Evolutionary conservation across 1,140 invertebrate species (phyloP).

Genomic region (Oedothorax gibbosus): DNA sequence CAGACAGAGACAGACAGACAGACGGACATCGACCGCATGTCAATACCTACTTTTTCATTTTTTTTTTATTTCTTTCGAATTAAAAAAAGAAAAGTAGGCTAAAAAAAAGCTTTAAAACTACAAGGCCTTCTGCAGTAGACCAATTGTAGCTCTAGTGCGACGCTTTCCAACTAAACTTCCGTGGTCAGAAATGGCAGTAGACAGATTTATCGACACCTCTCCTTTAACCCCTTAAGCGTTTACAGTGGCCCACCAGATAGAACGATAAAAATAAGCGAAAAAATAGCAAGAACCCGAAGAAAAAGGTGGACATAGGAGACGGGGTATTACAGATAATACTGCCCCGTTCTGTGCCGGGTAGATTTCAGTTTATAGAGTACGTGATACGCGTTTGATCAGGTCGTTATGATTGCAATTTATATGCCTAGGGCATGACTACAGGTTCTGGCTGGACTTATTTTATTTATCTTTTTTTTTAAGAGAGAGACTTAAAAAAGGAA

Average conservation of each 20-base stretch:
- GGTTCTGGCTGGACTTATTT: conserved; percentile 40
- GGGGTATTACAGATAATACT: conserved; percentile 34
- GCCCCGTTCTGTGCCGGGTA: conserved; percentile 25
- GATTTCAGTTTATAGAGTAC: conserved; percentile 56
- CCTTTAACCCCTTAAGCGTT: conserved; percentile 28
- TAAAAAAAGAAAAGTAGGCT: too few relatives aligned
- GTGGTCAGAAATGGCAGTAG: conserved; percentile 19
- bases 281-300: conserved; percentile 1
- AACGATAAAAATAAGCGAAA: neutral
- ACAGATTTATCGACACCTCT: neutral
- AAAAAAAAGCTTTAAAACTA: too few relatives aligned
- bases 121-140: too few relatives aligned
- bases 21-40: too few relatives aligned
- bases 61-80: too few relatives aligned
- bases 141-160: too few relatives aligned
- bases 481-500: neutral
- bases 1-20: too few relatives aligned
- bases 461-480: conserved; percentile 40
- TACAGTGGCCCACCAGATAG: conserved; percentile 3
- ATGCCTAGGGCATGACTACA: conserved; percentile 38
- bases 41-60: too few relatives aligned
- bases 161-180: too few relatives aligned
- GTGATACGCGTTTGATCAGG: conserved; percentile 53
- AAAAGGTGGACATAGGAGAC: conserved; percentile 16
- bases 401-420: conserved; percentile 57